Percentiles rank a stretch among this genome's conserved stretches.
Conservation (phyloP, 2,797 vertebrate genomes). For the Melanotaenia boesemani region DNA sequence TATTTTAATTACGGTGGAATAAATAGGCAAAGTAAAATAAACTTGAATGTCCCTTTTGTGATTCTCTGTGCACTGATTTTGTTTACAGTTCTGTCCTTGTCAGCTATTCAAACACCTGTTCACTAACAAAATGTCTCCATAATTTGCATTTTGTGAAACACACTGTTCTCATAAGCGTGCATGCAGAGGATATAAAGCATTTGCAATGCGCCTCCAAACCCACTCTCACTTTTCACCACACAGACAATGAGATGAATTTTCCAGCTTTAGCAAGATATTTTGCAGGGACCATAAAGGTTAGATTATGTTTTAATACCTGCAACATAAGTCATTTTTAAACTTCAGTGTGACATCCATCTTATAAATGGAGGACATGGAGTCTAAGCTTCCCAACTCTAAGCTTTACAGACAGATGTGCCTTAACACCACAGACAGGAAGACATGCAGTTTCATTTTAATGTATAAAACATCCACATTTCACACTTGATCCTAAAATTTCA, state of each 20-base stretch:
- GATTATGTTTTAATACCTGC: not conserved
- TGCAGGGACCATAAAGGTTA: not conserved
- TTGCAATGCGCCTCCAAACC: not conserved
- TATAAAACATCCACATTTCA: not conserved
- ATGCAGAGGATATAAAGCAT: not conserved
- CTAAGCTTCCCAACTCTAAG: not conserved
- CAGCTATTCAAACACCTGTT: slow-evolving; percentile 75
- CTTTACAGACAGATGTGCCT: not conserved
- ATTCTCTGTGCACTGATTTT: slow-evolving; percentile 43
- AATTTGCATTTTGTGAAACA: slow-evolving; percentile 61
- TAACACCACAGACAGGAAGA: not conserved
- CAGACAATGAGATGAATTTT: not conserved
- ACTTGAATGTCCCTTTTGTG: slow-evolving; percentile 51
- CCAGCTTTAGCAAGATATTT: not conserved
- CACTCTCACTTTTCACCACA: not conserved
- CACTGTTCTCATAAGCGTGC: slow-evolving; percentile 8
- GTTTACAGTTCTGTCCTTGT: slow-evolving; percentile 65
- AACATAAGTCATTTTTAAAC: not conserved
- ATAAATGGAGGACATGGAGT: not conserved
- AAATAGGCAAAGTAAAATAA: slow-evolving; percentile 67
- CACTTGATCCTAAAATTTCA: not conserved
- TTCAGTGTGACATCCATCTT: not conserved
- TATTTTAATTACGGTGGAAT: slow-evolving; percentile 74
- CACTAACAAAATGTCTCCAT: slow-evolving; percentile 49
- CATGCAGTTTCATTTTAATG: not conserved